These are phyloP conservation scores for Lampropteryx suffumata DNA, from an alignment of 2,888 invertebrate species.

Conservation along the genomic window DNA sequence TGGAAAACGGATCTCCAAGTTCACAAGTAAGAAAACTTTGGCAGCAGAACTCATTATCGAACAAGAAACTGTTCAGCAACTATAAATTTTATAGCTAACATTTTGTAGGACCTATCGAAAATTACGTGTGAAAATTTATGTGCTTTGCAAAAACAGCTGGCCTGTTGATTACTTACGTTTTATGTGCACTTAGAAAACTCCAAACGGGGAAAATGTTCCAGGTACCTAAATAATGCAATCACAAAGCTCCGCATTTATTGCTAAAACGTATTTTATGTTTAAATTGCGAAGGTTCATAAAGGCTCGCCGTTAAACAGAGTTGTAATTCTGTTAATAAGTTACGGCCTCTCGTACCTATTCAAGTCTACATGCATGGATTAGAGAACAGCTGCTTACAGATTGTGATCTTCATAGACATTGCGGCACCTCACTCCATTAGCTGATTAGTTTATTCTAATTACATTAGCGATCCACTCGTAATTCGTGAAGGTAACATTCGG, in stretches of 20 bases:
- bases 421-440: conserved; percentile 64
- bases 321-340: conserved; percentile 31
- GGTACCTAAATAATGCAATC: conserved; percentile 65
- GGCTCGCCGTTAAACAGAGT: conserved; percentile 18
- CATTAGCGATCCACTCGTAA: conserved; percentile 47
- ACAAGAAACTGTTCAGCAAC: conserved; percentile 11
- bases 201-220: conserved; percentile 46
- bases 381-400: conserved; percentile 44
- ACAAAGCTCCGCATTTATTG: conserved; percentile 57
- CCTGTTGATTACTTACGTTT: conserved; percentile 74
- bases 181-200: conserved; percentile 72
- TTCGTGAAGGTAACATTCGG: conserved; percentile 29
- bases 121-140: conserved; percentile 73
- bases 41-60: not conserved
- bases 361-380: conserved; percentile 28
- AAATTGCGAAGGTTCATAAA: conserved; percentile 40
- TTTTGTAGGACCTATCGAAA: conserved; percentile 70
- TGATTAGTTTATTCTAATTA: conserved; percentile 62
- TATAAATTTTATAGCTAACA: conserved; percentile 67
- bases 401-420: conserved; percentile 55
- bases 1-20: too few relatives aligned
- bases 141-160: conserved; percentile 74
- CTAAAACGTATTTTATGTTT: conserved; percentile 53
- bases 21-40: too few relatives aligned
- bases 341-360: conserved; percentile 22